Evolutionary conservation across 2,888 invertebrate species (phyloP).

Genomic region (Caenorhabditis doughertyi): DNA sequence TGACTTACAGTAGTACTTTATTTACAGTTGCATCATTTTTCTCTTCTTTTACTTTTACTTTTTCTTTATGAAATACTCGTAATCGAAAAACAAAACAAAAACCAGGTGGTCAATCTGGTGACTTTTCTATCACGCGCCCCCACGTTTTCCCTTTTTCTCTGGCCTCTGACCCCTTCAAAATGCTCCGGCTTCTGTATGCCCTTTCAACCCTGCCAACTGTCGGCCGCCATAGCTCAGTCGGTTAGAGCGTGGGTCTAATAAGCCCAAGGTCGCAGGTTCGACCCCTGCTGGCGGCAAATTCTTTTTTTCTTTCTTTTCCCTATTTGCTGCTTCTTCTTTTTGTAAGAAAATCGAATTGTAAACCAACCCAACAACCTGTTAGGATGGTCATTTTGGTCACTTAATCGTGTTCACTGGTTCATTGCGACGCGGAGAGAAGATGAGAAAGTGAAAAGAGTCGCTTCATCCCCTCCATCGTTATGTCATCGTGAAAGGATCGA

Average conservation of each 20-base stretch:
- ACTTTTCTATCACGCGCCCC: slow-evolving; percentile 13
- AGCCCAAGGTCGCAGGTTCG: slow-evolving; percentile 82
- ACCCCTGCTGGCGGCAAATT: slow-evolving; percentile 81
- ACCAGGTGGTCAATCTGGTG: slow-evolving; percentile 33
- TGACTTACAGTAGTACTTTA: slow-evolving; percentile 55
- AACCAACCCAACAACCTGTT: slow-evolving; percentile 6
- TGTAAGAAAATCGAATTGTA: neutral
- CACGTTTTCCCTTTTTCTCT: slow-evolving; percentile 18
- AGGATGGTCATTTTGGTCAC: slow-evolving; percentile 34
- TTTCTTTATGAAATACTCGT: neutral
- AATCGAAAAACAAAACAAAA: slow-evolving; percentile 25
- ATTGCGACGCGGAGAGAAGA: slow-evolving; percentile 16
- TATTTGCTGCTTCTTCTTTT: neutral
- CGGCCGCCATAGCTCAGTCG: slow-evolving; percentile 79
- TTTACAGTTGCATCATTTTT: slow-evolving; percentile 6
- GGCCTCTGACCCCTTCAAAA: neutral
- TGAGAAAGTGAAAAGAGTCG: slow-evolving; percentile 42
- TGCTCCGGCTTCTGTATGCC: neutral
- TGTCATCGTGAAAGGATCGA: slow-evolving; percentile 54
- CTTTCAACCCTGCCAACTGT: neutral
- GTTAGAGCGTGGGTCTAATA: slow-evolving; percentile 82
- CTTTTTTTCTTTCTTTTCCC: slow-evolving; percentile 16
- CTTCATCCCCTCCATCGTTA: slow-evolving; percentile 56
- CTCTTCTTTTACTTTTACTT: neutral
- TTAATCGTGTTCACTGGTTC: slow-evolving; percentile 54